These are phyloP conservation scores for Acrocyrtus sp. DNA, from an alignment of 2,888 invertebrate species.

Conservation along the genomic window DNA sequence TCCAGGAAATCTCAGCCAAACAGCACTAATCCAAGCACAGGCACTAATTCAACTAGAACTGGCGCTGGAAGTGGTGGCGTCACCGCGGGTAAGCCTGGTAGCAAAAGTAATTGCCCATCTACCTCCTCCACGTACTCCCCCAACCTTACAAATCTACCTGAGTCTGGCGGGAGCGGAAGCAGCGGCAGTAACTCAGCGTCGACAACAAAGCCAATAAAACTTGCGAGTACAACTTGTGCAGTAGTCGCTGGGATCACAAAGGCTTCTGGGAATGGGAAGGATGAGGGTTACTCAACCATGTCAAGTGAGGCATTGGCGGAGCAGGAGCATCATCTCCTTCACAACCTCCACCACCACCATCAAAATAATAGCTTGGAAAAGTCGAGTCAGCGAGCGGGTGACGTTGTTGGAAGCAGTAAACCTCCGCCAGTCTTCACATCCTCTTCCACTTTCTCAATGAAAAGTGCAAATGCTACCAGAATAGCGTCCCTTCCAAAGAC, in stretches of 20 bases:
- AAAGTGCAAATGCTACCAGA: constrained; percentile 6
- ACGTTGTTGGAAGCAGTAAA: background rate
- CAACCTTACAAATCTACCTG: constrained; percentile 30
- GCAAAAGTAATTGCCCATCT: constrained; percentile 7
- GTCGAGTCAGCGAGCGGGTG: constrained; percentile 24
- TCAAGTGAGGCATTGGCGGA: constrained; percentile 61
- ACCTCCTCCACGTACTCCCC: constrained; percentile 8
- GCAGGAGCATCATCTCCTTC: constrained; percentile 54
- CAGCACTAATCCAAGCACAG: background rate
- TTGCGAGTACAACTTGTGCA: constrained; percentile 14
- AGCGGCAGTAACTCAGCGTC: constrained; percentile 24
- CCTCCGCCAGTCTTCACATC: background rate
- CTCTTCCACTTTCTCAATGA: constrained; percentile 16
- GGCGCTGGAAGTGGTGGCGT: background rate
- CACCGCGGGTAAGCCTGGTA: background rate
- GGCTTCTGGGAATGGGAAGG: constrained; percentile 52
- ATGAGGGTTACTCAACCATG: constrained; percentile 63
- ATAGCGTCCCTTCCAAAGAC: background rate
- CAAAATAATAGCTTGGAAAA: constrained; percentile 32
- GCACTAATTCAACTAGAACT: constrained; percentile 17
- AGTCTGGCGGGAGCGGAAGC: background rate
- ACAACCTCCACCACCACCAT: constrained; percentile 6
- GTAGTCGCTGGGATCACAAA: constrained; percentile 23
- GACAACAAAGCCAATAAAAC: constrained; percentile 37
- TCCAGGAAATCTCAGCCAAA: background rate